phyloP scores from a whole-genome alignment of 2,113 vertebrate species.

The sheep (Ovis aries) region DNA sequence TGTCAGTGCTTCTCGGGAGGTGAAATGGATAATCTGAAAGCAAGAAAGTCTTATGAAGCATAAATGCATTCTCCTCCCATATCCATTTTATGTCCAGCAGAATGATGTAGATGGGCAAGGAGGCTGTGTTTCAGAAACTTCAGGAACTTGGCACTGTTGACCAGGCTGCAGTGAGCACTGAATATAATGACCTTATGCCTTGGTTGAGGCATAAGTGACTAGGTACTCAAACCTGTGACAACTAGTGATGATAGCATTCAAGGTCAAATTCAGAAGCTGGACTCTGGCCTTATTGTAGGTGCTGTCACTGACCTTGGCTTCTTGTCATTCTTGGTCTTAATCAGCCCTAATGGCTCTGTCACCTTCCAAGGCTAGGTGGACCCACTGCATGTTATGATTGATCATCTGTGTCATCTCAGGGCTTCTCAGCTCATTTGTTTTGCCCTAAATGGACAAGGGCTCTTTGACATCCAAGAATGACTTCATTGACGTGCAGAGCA shows the following conservation, averaged over 20 bases:
- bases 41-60: not conserved
- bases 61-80: not conserved
- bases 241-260: not conserved
- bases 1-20: not conserved
- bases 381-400: constrained; percentile 1
- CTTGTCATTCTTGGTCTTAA: constrained; percentile 39
- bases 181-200: not conserved
- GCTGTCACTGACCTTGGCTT: not conserved
- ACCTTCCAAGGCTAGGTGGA: constrained; percentile 28
- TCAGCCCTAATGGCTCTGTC: constrained; percentile 20
- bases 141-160: not conserved
- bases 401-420: constrained; percentile 36
- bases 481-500: not conserved
- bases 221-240: not conserved
- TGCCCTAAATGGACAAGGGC: constrained; percentile 40
- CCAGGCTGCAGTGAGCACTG: not conserved
- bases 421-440: constrained; percentile 50
- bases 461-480: constrained; percentile 43
- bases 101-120: not conserved
- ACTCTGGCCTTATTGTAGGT: not conserved
- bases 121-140: not conserved
- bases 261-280: not conserved
- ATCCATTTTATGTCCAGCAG: not conserved
- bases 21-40: not conserved
- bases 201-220: not conserved